A percentile compares a stretch with the other conserved stretches of the same genome.
Conservation (phyloP, 2,797 vertebrate species). For the Notolabrus celidotus region DNA sequence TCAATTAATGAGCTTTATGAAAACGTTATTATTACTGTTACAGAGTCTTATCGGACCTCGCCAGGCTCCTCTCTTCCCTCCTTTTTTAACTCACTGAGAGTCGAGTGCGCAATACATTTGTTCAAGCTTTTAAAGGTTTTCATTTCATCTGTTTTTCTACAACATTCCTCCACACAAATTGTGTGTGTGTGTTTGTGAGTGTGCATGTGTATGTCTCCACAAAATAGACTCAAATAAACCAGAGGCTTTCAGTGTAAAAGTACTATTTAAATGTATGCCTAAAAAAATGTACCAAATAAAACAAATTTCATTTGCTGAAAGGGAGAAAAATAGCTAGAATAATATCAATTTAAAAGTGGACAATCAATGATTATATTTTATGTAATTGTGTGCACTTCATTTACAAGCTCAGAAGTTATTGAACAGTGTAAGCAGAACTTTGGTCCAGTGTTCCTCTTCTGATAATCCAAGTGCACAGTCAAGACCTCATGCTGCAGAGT, state of each 20-base stretch:
- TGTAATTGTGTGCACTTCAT: background rate
- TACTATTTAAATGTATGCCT: constrained; percentile 64
- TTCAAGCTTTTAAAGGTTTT: constrained; percentile 66
- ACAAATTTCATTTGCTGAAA: constrained; percentile 30
- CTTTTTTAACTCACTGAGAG: constrained; percentile 73
- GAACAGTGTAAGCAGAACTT: background rate
- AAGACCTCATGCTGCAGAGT: too few species aligned
- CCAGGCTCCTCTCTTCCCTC: constrained; percentile 78
- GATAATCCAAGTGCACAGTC: too few species aligned
- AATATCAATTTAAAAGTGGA: constrained; percentile 17
- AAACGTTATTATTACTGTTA: constrained; percentile 87
- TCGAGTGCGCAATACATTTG: constrained; percentile 74
- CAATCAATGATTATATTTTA: constrained; percentile 25
- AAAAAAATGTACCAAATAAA: constrained; percentile 46
- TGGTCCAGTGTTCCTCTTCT: background rate
- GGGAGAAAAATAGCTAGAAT: constrained; percentile 26
- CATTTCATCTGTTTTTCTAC: constrained; percentile 34
- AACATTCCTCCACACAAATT: constrained; percentile 19
- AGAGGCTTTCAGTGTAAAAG: constrained; percentile 51
- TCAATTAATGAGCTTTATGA: constrained; percentile 89
- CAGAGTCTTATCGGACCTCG: constrained; percentile 84
- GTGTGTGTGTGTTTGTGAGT: background rate
- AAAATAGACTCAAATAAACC: constrained; percentile 57
- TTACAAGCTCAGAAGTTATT: constrained; percentile 20
- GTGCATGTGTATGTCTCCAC: constrained; percentile 24